A percentile compares a stretch with the other conserved stretches of the same genome.
Evolutionary conservation across 2,797 vertebrate species (phyloP).

Genomic region (Melanotaenia pygmaea): DNA sequence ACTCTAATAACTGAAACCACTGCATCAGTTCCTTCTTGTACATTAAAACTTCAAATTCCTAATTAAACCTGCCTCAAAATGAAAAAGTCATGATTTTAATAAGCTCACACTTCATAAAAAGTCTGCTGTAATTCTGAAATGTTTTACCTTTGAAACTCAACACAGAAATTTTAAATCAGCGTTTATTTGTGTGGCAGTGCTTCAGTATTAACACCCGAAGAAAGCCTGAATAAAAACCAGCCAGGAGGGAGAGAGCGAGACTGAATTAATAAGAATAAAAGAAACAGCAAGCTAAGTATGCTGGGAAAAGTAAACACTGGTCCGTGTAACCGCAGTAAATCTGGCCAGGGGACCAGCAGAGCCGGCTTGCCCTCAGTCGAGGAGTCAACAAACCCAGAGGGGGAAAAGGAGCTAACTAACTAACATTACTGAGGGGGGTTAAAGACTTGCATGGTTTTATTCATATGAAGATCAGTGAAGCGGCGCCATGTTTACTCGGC

Average conservation of each 20-base stretch:
- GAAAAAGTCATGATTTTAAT: not conserved
- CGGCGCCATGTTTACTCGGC: conserved; percentile 59
- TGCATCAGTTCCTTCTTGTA: not conserved
- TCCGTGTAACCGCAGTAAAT: conserved; percentile 73
- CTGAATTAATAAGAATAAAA: conserved; percentile 75
- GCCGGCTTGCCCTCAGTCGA: conserved; percentile 50
- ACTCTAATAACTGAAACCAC: not conserved
- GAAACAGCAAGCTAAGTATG: conserved; percentile 67
- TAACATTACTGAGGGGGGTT: conserved; percentile 61
- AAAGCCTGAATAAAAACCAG: conserved; percentile 35
- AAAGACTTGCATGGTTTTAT: conserved; percentile 61
- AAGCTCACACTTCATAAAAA: not conserved
- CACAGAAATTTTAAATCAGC: conserved; percentile 18
- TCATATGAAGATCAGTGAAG: conserved; percentile 71
- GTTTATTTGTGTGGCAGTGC: conserved; percentile 20
- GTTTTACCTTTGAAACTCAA: not conserved
- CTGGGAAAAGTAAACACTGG: conserved; percentile 85
- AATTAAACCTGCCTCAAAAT: not conserved
- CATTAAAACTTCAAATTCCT: not conserved
- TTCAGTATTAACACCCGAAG: conserved; percentile 20
- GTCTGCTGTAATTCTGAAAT: conserved; percentile 27
- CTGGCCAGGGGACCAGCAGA: conserved; percentile 47
- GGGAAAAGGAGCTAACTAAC: conserved; percentile 52
- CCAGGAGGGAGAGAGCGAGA: conserved; percentile 40
- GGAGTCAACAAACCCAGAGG: conserved; percentile 77